Evolutionary conservation across 1,140 invertebrate species (phyloP), one percentile per base, ranked within the genome.

Genomic region (Periplaneta americana): DNA sequence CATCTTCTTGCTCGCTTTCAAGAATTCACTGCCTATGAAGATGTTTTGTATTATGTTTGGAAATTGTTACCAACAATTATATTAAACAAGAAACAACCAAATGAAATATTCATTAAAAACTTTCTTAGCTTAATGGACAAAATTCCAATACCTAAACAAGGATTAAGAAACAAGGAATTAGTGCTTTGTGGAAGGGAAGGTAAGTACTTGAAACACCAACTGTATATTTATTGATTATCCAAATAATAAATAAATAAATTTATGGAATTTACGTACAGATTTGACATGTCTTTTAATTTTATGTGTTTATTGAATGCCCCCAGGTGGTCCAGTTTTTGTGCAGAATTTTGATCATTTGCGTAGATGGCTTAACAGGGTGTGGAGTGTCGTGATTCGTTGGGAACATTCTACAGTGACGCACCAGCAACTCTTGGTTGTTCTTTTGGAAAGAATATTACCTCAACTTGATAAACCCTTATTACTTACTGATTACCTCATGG

Each of bases 401-500:
- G 91, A 91, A 82, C 89, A 91, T 84, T 91, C 93, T 57, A 88
- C 91, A 2, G 88, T 90, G 34, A 88, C 95, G 11, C 95, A 97
- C 84, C 93, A 94, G 83, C 93, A 95, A 82, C 90, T 97, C 13
- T 88, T 98, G 13, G 89, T 96, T 81, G 91, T 97, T 76, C 88
- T 98, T 22, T 91, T 97, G 66, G 96, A 98, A 85, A 91, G 94
- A 82, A 90, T 98, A 17, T 92, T 98, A 88, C 92, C 93, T 18
- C 91, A 96, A 87, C 89, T 99, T 82, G 91, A 93, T 31, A 94
- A 94, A 85, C 97, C 97, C 11, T 89, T 98, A 74, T 87, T 95
- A 39, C 89, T 98, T 83, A 96, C 96, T n/a, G 97, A 98, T 86
- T 98, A 97, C 88, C 90, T 99, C 10, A 96, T 98, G 90, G 93